Base-by-base conservation (phyloP, 2,797 vertebrate genomes). In the Eospalax fontanierii region DNA sequence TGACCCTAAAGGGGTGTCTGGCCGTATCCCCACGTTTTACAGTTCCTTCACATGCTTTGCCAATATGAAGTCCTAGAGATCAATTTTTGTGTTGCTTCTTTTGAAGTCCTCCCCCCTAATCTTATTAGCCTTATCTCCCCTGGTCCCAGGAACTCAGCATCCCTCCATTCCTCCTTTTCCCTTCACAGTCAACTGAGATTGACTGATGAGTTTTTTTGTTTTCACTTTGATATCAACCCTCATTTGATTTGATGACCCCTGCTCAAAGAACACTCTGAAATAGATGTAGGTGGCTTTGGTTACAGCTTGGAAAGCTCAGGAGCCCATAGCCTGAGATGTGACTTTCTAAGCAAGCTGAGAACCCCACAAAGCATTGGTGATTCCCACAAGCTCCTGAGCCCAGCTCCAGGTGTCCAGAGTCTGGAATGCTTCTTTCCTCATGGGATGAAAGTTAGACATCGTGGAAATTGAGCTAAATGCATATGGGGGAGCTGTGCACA, bases 161-260 rank as follows among this genome's bases (percentile, higher is more conserved):
- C 46, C 43, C 54, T 43, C 14, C 3, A 0, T 10, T 4, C n/a
- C 9, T 6, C 6, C 38, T 4, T 4, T 2, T 11, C 35, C 16
- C 6, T 22, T 33, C 26, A 28, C 30, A 74, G 30, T 59, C 63
- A 73, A 30, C 3, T 4, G 15, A 90, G 40, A n/a, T 33, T 16
- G 19, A 80, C 12, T 0, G 6, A 7, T n/a, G 38, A 10, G 50
- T 54, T 0, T 46, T 83, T 63, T 76, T n/a, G 8, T 40, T 75
- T 94, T 71, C 50, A 14, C 43, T 63, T 66, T 54, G 71, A 66
- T 78, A 54, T 28, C n/a, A 30, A 14, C 4, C 54, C 1, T 87
- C 76, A 43, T 59, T n/a, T 7, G 14, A 70, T 38, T 66, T 4
- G 21, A 10, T 57, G 76, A 75, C 63, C 57, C 66, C 65, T 18